These are phyloP conservation scores for Elgaria multicarinata DNA, from an alignment of 2,113 vertebrate species.

Conservation along the genomic window DNA sequence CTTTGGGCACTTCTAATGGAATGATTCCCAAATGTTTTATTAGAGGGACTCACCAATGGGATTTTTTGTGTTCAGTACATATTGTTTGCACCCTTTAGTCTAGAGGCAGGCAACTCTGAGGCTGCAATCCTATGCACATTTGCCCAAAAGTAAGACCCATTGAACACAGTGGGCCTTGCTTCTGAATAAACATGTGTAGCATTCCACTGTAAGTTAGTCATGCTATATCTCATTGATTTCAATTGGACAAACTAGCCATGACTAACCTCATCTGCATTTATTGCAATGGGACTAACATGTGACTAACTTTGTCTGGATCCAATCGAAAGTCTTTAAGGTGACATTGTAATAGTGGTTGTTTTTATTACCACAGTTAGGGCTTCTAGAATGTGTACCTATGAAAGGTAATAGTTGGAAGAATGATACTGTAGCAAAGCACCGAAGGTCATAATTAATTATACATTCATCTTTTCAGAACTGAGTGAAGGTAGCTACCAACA, in stretches of 20 bases:
- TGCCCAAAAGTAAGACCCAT: too few species aligned
- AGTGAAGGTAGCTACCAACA: background rate
- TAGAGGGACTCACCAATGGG: background rate
- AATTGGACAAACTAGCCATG: too few species aligned
- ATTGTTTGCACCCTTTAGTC: background rate
- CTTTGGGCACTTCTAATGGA: background rate
- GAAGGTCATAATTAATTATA: background rate
- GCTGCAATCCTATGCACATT: too few species aligned
- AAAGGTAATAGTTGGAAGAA: background rate
- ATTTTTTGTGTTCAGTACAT: background rate
- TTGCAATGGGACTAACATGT: too few species aligned
- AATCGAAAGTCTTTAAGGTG: background rate
- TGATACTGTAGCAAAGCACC: background rate
- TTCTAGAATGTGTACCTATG: background rate
- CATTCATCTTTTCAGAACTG: background rate
- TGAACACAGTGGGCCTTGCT: too few species aligned
- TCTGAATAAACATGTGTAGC: too few species aligned
- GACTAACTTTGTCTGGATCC: too few species aligned
- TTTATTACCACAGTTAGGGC: background rate
- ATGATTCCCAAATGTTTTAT: background rate
- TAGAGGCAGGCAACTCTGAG: background rate
- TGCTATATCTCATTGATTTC: too few species aligned
- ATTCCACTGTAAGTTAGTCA: too few species aligned
- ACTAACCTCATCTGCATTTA: too few species aligned
- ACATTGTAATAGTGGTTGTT: background rate